These are phyloP conservation scores for Cerastis rubricosa DNA, from an alignment of 2,888 invertebrate genomes.

Conservation along the genomic window DNA sequence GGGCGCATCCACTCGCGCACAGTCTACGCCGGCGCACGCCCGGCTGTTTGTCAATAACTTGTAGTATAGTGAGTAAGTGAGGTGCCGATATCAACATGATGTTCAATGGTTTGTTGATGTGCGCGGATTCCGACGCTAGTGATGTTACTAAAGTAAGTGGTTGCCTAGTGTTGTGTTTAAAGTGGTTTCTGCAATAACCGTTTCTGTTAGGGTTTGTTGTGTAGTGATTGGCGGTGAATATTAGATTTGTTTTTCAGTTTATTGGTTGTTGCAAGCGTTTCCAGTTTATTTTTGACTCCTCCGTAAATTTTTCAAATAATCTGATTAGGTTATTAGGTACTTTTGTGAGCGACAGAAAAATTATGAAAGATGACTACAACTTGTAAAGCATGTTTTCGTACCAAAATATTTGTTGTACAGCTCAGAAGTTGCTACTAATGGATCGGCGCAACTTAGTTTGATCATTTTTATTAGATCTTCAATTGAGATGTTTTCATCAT, in stretches of 20 bases:
- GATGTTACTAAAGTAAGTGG: slow-evolving; percentile 84
- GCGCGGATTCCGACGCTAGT: slow-evolving; percentile 85
- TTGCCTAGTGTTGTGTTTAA: slow-evolving; percentile 30
- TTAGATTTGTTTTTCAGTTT: slow-evolving; percentile 11
- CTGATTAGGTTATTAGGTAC: background rate
- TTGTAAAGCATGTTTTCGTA: background rate
- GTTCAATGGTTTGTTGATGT: slow-evolving; percentile 86
- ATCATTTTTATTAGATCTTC: slow-evolving; percentile 58
- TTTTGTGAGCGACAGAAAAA: background rate
- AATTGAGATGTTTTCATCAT: slow-evolving; percentile 60
- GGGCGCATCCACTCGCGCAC: slow-evolving; percentile 61
- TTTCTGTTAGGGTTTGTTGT: slow-evolving; percentile 27
- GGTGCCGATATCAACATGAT: slow-evolving; percentile 77
- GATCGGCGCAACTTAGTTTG: slow-evolving; percentile 44
- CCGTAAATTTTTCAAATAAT: background rate
- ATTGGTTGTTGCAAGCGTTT: slow-evolving; percentile 1
- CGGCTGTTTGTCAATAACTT: slow-evolving; percentile 59
- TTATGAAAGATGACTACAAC: background rate
- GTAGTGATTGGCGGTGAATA: slow-evolving; percentile 19
- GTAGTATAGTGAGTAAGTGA: slow-evolving; percentile 53
- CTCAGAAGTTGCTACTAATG: slow-evolving; percentile 12
- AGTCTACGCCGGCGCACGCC: slow-evolving; percentile 51
- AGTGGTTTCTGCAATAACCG: background rate
- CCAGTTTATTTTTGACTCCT: background rate
- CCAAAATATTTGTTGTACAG: background rate